Percentiles rank a stretch among this genome's conserved stretches.
These are phyloP conservation scores for Agrenia bidenticulata DNA, from an alignment of 2,888 invertebrate species.

Conservation along the genomic window DNA sequence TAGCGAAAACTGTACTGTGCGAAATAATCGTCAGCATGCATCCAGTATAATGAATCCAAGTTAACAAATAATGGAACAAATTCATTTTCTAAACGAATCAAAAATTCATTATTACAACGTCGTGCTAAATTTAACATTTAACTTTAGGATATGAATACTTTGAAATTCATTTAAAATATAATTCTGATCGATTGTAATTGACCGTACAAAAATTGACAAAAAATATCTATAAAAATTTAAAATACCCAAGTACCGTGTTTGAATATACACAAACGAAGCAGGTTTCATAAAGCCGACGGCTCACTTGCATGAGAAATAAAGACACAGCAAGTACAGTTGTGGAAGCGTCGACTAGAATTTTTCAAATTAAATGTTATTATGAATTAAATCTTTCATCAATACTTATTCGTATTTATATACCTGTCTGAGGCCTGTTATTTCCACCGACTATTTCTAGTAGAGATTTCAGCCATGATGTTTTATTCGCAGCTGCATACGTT, in stretches of 20 bases:
- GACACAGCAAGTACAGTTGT: conserved; percentile 18
- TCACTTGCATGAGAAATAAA: conserved; percentile 57
- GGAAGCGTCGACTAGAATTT: conserved; percentile 20
- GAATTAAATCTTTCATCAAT: no score
- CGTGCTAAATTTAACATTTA: no score
- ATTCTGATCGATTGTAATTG: no score
- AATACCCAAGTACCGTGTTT: no score
- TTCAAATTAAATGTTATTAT: conserved; percentile 2
- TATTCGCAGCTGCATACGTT: conserved; percentile 60
- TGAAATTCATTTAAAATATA: no score
- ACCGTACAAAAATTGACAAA: no score
- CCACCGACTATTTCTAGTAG: not conserved
- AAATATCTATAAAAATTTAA: no score
- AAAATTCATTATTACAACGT: no score
- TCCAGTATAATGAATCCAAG: conserved; percentile 69
- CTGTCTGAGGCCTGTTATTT: not conserved
- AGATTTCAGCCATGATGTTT: conserved; percentile 49
- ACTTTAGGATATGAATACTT: no score
- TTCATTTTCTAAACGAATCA: no score
- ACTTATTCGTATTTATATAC: no score
- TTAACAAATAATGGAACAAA: conserved; percentile 73
- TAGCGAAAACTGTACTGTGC: not conserved
- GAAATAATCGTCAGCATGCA: not conserved
- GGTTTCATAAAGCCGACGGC: conserved; percentile 77
- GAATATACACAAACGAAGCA: conserved; percentile 79